Evolutionary conservation across 2,797 vertebrate species (phyloP), one percentile per base, ranked within the genome.

Genomic region (Gallinago nigripennis): DNA sequence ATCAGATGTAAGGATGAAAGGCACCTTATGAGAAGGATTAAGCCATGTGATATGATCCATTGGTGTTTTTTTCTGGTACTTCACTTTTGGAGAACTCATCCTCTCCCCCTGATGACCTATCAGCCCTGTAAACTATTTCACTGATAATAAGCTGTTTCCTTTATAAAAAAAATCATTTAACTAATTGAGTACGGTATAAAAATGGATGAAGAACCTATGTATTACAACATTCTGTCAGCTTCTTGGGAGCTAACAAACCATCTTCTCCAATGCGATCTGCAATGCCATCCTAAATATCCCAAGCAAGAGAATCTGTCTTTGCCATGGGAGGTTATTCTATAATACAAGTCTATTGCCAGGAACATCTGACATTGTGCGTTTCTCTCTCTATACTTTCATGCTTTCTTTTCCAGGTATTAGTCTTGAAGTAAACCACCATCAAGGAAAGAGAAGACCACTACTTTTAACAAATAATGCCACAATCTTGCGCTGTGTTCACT

Each of bases 111-210:
- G 25, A 63, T 37, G 14, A 9, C 33, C 35, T 57, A n/a, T 13
- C 35, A 69, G 28, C 23, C 50, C n/a, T 53, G 50, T 53, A 79
- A 84, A 79, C 12, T 51, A 68, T 33, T 81, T 78, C 31, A 86
- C 12, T 0, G 0, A 31, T 35, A 66, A 81, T 30, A 33, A 93
- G 45, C 19, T 10, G 2, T 0, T 35, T 77, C 31, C 14, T 79
- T 64, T 64, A 41, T 46, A 3, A 57, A 53, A 53, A 39, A 61
- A 50, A 16, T 12, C 1, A 6, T 33, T 50, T 20, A 56, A n/a
- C 3, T 35, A 69, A 31, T 3, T 66, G 45, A 69, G 7, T 71
- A n/a, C 16, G 9, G 33, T 50, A 13, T 68, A 77, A 81, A 24
- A 71, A 82, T 35, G 11, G 14, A 79, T 82, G 33, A 82, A 54